A percentile compares a stretch with the other conserved stretches of the same genome.
Conservation (phyloP, 1,140 invertebrate species). For the Diuraphis noxia region DNA sequence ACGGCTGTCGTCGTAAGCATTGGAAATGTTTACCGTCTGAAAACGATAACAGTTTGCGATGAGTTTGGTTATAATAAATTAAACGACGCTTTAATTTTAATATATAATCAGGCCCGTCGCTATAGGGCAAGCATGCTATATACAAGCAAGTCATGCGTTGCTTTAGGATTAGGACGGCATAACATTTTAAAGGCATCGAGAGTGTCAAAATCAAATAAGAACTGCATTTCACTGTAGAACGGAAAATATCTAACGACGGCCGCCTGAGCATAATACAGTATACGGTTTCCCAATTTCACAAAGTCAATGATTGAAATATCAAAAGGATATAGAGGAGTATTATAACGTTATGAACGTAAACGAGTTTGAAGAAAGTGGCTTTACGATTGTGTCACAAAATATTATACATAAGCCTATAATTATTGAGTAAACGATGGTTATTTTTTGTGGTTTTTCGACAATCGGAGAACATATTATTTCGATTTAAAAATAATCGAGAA, state of each 20-base stretch:
- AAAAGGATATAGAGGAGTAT: not conserved
- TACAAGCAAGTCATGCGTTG: no score
- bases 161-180: no score
- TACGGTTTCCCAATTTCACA: not conserved
- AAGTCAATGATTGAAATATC: not conserved
- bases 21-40: slow-evolving; percentile 83
- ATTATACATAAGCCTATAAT: not conserved
- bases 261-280: not conserved
- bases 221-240: no score
- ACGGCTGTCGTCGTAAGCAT: slow-evolving; percentile 87
- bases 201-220: no score
- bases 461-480: no score
- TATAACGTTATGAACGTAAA: not conserved
- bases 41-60: not conserved
- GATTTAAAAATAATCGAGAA: not conserved
- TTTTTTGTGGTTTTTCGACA: not conserved
- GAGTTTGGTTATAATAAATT: not conserved
- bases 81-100: no score
- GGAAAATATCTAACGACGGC: no score
- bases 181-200: no score
- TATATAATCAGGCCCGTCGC: no score
- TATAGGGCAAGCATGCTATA: no score
- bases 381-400: not conserved
- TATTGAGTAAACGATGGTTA: not conserved
- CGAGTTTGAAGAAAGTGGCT: not conserved